Evolutionary conservation across 2,797 vertebrate species (phyloP).

Genomic region (Caiman crocodilus): DNA sequence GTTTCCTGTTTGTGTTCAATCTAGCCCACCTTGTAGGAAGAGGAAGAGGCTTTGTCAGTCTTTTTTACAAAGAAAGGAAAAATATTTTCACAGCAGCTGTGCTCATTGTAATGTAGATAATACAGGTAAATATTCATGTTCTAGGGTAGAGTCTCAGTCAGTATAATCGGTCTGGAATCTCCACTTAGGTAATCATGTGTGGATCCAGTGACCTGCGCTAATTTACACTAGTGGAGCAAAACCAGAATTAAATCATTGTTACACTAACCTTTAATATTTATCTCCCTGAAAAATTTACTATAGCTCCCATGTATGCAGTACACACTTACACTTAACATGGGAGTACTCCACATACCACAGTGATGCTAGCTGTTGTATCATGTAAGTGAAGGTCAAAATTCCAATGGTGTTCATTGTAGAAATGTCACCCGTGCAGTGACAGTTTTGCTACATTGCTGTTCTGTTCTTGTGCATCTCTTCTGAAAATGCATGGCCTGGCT

Average conservation of each 20-base stretch:
- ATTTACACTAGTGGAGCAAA: neutral
- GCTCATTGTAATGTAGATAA: neutral
- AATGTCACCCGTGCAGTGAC: neutral
- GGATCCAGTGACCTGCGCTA: neutral
- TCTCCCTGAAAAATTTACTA: neutral
- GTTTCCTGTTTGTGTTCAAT: neutral
- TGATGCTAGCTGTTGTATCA: neutral
- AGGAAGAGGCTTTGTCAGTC: neutral
- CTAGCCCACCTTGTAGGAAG: neutral
- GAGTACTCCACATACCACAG: neutral
- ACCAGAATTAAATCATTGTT: too few relatives aligned
- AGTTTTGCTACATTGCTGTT: neutral
- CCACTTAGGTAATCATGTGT: accelerated
- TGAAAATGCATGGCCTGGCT: neutral
- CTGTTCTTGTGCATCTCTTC: neutral
- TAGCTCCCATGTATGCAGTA: neutral
- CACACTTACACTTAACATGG: neutral
- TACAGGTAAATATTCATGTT: too few relatives aligned
- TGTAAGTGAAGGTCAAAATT: neutral
- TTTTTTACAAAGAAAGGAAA: neutral
- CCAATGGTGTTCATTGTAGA: neutral
- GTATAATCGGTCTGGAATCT: neutral
- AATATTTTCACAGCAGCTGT: neutral
- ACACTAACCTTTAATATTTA: neutral
- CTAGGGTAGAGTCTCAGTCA: neutral